Evolutionary conservation across 2,888 invertebrate genomes (phyloP).

Genomic region (Calameuta filiformis): DNA sequence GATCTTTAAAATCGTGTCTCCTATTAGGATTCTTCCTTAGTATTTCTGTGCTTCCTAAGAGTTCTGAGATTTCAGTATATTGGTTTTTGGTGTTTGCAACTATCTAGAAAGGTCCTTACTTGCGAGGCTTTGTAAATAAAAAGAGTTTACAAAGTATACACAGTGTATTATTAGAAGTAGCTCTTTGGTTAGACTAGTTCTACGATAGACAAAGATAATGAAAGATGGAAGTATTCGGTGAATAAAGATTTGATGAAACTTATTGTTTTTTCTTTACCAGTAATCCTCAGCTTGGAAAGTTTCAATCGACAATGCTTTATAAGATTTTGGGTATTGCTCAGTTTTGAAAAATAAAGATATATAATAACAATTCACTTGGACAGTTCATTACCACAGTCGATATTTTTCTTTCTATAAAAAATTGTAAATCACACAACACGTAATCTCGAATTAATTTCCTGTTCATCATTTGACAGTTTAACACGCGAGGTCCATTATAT

Average conservation of each 20-base stretch:
- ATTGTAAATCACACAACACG: slow-evolving; percentile 16
- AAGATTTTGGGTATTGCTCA: not conserved
- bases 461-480: slow-evolving; percentile 3
- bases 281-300: not conserved
- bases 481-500: slow-evolving; percentile 3
- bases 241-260: not conserved
- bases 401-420: slow-evolving; percentile 6
- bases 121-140: not conserved
- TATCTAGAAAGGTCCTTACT: not conserved
- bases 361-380: not conserved
- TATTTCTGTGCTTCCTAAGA: not conserved
- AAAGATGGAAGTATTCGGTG: not conserved
- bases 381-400: not conserved
- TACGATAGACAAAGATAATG: not conserved
- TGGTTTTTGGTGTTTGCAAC: not conserved
- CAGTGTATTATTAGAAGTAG: not conserved
- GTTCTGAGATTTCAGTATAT: not conserved
- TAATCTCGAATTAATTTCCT: not conserved
- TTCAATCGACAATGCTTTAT: not conserved
- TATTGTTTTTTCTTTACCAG: not conserved
- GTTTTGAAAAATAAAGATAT: not conserved
- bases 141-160: not conserved
- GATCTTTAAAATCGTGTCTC: not conserved
- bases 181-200: not conserved
- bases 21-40: not conserved